These are phyloP conservation scores for Ryuthela nishihirai DNA, from an alignment of 2,888 invertebrate species.

Conservation along the genomic window DNA sequence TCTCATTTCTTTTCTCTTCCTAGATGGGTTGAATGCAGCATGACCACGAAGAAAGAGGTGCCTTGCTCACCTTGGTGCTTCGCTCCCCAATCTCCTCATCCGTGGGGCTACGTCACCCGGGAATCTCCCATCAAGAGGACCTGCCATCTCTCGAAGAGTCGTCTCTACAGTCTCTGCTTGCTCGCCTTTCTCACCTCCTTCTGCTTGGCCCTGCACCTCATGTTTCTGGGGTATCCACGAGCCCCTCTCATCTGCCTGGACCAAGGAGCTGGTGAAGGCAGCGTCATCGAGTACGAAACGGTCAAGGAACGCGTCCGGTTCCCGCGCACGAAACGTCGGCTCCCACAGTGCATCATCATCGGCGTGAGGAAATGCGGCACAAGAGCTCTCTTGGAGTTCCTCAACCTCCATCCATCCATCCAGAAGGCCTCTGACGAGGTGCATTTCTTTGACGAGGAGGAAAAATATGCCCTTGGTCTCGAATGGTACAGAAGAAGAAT, in stretches of 20 bases:
- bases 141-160: conserved; percentile 26
- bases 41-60: conserved; percentile 34
- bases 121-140: conserved; percentile 19
- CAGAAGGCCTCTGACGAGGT: conserved; percentile 89
- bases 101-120: conserved; percentile 25
- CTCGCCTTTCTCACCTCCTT: conserved; percentile 35
- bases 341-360: conserved; percentile 52
- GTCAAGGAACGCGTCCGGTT: conserved; percentile 35
- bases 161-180: conserved; percentile 31
- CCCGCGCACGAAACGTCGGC: conserved; percentile 44
- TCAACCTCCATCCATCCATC: conserved; percentile 59
- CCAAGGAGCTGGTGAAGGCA: conserved; percentile 1
- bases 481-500: conserved; percentile 95
- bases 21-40: conserved; percentile 35
- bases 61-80: conserved; percentile 29
- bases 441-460: conserved; percentile 86
- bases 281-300: conserved; percentile 1
- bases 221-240: conserved; percentile 31
- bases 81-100: conserved; percentile 7
- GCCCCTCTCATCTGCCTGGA: conserved; percentile 29
- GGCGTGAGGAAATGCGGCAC: conserved; percentile 53
- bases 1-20: not conserved
- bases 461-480: conserved; percentile 80
- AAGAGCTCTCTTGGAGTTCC: conserved; percentile 51
- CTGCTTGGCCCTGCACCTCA: conserved; percentile 31